Percentiles rank a stretch among this genome's conserved stretches.
These are phyloP conservation scores for Coracopsis vasa DNA, from an alignment of 2,113 vertebrate species.

Conservation along the genomic window DNA sequence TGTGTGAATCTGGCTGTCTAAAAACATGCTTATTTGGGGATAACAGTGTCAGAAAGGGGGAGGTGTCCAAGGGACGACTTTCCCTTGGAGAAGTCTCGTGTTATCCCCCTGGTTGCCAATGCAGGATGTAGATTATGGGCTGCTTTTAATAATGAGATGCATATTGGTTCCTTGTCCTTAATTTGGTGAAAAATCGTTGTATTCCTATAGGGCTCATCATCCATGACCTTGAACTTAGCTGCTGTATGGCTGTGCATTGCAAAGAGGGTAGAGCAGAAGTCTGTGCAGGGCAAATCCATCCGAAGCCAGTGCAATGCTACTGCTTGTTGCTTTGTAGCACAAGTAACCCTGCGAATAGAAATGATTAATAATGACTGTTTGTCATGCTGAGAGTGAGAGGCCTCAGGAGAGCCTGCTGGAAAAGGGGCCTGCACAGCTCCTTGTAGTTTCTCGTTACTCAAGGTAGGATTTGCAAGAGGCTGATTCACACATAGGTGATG, in stretches of 20 bases:
- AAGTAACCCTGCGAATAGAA: not conserved
- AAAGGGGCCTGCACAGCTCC: not conserved
- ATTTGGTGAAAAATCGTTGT: not conserved
- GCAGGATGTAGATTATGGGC: rapidly evolving
- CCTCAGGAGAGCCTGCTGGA: not conserved
- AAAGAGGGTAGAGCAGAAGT: not conserved
- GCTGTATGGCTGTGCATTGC: not conserved
- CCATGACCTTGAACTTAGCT: not conserved
- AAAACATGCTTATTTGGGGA: not conserved
- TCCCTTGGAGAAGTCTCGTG: not conserved
- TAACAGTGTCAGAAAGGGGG: not conserved
- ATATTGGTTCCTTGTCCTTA: not conserved
- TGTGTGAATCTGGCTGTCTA: not conserved
- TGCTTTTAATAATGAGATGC: not conserved
- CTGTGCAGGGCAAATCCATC: not conserved
- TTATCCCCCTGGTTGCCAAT: not conserved
- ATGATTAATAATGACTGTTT: not conserved
- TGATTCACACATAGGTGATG: not conserved
- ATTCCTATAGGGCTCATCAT: not conserved
- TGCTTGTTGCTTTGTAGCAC: not conserved
- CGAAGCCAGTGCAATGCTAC: not conserved
- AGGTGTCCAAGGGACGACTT: not conserved
- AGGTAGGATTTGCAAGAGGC: not conserved
- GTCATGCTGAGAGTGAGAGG: not conserved
- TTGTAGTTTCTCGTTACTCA: not conserved